These are phyloP conservation scores for Magallana gigas DNA, from an alignment of 1,140 invertebrate genomes.

Conservation along the genomic window DNA sequence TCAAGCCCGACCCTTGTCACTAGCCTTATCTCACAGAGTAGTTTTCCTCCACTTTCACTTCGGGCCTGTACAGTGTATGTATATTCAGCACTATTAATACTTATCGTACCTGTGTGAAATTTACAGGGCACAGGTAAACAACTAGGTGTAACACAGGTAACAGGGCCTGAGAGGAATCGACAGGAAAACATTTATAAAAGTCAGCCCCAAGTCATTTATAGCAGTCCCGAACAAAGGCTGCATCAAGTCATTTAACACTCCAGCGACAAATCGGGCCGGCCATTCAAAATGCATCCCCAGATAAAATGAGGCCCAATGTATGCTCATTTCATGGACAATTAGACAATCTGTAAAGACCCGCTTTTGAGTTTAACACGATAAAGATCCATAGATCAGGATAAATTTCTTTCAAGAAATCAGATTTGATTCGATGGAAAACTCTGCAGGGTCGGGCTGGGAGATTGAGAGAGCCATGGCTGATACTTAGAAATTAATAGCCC, in stretches of 20 bases:
- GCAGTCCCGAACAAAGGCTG: not conserved
- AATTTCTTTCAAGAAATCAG: not conserved
- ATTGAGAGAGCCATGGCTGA: not conserved
- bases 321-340: conserved; percentile 25
- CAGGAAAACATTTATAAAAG: not conserved
- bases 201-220: conserved; percentile 2
- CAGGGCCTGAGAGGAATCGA: not conserved
- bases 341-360: not conserved
- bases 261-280: not conserved
- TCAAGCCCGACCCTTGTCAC: not conserved
- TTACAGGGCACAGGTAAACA: not conserved
- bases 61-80: not conserved
- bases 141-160: not conserved
- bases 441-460: not conserved
- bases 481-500: not conserved
- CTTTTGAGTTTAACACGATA: not conserved
- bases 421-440: not conserved
- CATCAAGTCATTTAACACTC: not conserved
- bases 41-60: not conserved
- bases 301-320: not conserved
- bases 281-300: not conserved
- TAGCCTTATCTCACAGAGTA: not conserved
- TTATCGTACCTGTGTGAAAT: conserved; percentile 18
- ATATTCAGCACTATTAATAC: not conserved
- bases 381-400: conserved; percentile 30